Base-by-base conservation (phyloP, 1,140 invertebrate genomes). In the Heliconius eleuchia region DNA sequence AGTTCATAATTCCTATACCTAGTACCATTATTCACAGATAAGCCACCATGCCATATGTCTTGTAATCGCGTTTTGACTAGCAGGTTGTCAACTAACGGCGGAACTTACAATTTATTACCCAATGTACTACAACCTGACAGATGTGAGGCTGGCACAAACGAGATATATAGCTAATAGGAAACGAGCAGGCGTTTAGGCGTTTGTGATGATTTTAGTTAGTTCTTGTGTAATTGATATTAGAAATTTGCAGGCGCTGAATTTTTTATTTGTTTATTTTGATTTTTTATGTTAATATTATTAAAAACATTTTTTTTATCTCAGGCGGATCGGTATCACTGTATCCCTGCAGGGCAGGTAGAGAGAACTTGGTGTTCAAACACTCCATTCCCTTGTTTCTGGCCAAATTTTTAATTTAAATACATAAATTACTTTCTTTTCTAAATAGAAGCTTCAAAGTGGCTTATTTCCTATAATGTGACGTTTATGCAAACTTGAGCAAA, bases 141-240 rank as follows among this genome's bases (percentile, higher is more conserved):
- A 66, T 66, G 23, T 16, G 60, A 30, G 11, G 60, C 60, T 16
- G 11, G 60, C 60, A 66, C 23, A 66, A 66, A 30, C 23, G 60
- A 30, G 27, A 66, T 66, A 66, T 66, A 66, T 66, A 66, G 60
- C 60, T 27, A 66, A 66, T 66, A 27, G 60, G 23, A 66, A 27
- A n/a, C n/a, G 60, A 27, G 60, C 60, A 66, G 60, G 60, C 60
- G 60, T 66, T 66, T 66, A 66, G 60, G 60, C 60, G 27, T 30
- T 66, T 66, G 60, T 66, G 60, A 13, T 13, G 13, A 66, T 27
- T 66, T 66, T 66, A 66, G 60, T 46, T 11, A 60, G 60, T 66
- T 27, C 23, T 52, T 13, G 60, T 5, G 60, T 27, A 66, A 66
- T 66, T 66, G 27, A 16, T 66, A 66, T 66, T 30, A 30, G 27